Percentiles rank a stretch among this genome's conserved stretches.
Conservation (phyloP, 2,888 invertebrate genomes). For the Drosophila putrida region DNA sequence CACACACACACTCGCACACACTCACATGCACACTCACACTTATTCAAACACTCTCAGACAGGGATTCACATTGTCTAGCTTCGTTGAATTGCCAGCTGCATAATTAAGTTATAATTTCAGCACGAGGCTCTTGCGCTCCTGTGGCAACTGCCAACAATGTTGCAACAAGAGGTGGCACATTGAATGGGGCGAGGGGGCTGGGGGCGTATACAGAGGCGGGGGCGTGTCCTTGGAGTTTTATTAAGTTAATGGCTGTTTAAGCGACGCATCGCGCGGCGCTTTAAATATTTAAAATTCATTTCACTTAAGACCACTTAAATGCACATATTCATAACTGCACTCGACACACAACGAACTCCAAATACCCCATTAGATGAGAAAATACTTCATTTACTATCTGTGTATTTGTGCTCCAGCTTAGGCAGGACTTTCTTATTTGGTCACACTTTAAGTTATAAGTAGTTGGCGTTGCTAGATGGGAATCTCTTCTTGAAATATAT, state of each 20-base stretch:
- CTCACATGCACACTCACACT: constrained; percentile 4
- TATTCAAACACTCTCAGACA: constrained; percentile 5
- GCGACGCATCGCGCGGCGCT: constrained; percentile 57
- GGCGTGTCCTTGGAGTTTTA: constrained; percentile 70
- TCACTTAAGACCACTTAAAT: constrained; percentile 54
- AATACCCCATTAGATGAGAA: constrained; percentile 12
- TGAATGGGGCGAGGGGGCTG: neutral
- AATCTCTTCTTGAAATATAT: no score
- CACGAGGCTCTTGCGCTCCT: constrained; percentile 23
- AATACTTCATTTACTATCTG: no score
- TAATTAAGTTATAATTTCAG: constrained; percentile 70
- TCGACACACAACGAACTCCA: neutral
- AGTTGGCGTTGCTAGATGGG: neutral
- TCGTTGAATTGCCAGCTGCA: constrained; percentile 42
- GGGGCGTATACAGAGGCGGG: neutral
- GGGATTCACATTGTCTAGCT: constrained; percentile 7
- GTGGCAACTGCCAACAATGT: constrained; percentile 6
- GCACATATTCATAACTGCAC: constrained; percentile 27
- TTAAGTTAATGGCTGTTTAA: constrained; percentile 74
- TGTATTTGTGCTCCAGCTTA: no score
- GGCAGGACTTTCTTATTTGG: no score
- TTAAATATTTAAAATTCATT: constrained; percentile 79
- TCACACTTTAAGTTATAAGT: no score
- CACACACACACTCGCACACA: constrained; percentile 2
- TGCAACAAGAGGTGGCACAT: neutral